Conservation (phyloP, 2,888 invertebrate species). For the Cremastinae sp. region DNA sequence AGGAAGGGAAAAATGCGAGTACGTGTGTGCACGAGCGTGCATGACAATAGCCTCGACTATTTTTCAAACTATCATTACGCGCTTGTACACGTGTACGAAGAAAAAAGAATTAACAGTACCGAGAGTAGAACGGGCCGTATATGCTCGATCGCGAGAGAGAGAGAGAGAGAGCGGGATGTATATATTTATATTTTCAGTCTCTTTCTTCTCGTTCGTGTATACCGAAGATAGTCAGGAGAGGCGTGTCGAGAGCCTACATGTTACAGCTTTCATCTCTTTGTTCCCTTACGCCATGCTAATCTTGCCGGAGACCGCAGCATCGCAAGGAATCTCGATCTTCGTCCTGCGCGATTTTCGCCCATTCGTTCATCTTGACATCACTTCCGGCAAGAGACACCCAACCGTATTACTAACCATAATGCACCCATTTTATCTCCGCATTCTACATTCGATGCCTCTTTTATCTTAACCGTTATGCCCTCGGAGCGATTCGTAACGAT, state of each 20-base stretch:
- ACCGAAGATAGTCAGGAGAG: constrained; percentile 22
- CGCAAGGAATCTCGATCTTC: constrained; percentile 26
- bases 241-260: constrained; percentile 44
- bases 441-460: too few species aligned
- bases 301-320: constrained; percentile 12
- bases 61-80: not conserved
- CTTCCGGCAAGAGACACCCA: constrained; percentile 41
- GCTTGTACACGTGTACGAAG: not conserved
- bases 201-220: constrained; percentile 15
- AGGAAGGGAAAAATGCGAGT: constrained; percentile 35
- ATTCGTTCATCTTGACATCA: constrained; percentile 39
- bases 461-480: too few species aligned
- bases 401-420: constrained; percentile 6
- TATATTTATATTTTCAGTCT: constrained; percentile 37
- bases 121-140: constrained; percentile 45
- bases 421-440: too few species aligned
- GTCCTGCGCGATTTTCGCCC: constrained; percentile 44
- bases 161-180: too few species aligned
- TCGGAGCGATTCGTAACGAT: too few species aligned
- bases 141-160: constrained; percentile 36
- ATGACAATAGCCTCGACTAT: constrained; percentile 47
- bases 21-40: constrained; percentile 45
- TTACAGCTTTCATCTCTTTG: constrained; percentile 17
- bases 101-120: constrained; percentile 52
- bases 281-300: constrained; percentile 17